These are phyloP conservation scores for Patiria miniata DNA, from an alignment of 35 echinoderm and acorn worm species.

Conservation along the genomic window DNA sequence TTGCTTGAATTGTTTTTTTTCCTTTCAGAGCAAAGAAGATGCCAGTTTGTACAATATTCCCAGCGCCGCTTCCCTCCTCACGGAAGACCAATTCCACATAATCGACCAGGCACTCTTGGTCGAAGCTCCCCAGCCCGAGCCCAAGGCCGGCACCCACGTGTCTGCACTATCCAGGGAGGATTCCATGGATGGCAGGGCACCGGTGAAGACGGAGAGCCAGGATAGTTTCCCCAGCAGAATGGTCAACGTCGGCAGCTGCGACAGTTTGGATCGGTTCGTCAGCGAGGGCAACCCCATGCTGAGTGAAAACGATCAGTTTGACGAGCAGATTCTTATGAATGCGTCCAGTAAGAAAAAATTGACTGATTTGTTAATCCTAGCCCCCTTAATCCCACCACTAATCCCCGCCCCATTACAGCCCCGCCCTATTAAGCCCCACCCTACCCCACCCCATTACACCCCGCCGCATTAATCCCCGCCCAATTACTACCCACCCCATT, in stretches of 20 bases:
- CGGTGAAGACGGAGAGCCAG: neutral
- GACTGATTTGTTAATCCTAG: too few species aligned
- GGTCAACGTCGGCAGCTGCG: neutral
- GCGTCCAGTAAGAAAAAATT: neutral
- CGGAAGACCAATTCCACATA: constrained; percentile 40
- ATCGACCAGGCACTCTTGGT: constrained; percentile 37
- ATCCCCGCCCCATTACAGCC: too few species aligned
- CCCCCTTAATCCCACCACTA: too few species aligned
- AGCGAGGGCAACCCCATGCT: constrained; percentile 37
- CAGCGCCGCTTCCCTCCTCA: constrained; percentile 34
- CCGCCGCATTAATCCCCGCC: too few species aligned
- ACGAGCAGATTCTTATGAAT: neutral
- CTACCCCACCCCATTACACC: too few species aligned
- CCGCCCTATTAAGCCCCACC: too few species aligned
- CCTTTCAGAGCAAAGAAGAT: constrained; percentile 37
- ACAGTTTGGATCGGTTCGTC: constrained; percentile 15
- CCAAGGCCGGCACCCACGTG: neutral
- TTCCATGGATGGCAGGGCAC: neutral
- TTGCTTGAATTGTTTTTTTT: neutral
- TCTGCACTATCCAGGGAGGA: neutral
- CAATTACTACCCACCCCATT: too few species aligned
- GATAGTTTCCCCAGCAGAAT: neutral
- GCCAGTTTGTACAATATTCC: constrained; percentile 12
- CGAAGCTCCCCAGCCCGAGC: neutral
- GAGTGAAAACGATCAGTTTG: constrained; percentile 20